Base-by-base conservation (phyloP, 1,140 invertebrate species). In the Anoplophora glabripennis region DNA sequence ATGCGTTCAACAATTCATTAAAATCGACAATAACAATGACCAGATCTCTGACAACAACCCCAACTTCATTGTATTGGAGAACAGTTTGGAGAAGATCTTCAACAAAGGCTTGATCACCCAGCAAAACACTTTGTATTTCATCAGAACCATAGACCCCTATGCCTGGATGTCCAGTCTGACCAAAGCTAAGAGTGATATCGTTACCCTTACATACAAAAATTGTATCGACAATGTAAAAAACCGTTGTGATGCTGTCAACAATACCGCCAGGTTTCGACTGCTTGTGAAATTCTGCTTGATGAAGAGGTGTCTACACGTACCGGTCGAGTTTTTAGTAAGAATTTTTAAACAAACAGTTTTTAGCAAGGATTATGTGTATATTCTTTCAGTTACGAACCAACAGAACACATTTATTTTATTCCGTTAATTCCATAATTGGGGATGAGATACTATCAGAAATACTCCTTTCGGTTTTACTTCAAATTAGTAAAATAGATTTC, bases 381-480 rank as follows among this genome's bases (percentile, higher is more conserved):
- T 52, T 45, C 8, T 62, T 64, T 47, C 47, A 64, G 64, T 48
- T 57, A 1, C 62, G 48, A 46, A 54, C 33, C 33, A 33, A 59
- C 17, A 48, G 45, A 61, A 28, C 11, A 12, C 12, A 47, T 58
- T 59, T 42, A 8, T 42, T 68, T 40, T 69, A 71, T 53, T 55
- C 54, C 7, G 38, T 64, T 57, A 64, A 63, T 61, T 68, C 64
- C 10, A 66, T 74, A 40, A 45, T 74, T 12, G 81, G 81, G 11
- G 79, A 84, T 71, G 80, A 83, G 70, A 84, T 84, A 59, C 61
- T 84, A 15, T 74, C 77, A 0, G 78, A 84, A 72, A 84, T 85
- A 65, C 76, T 84, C 47, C 55, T 83, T 44, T 84, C 83, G 0
- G 80, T 83, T 34, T 70, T 85, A 18, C 62, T 79, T 52, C 81